These are phyloP conservation scores for Brachionus rotundiformis DNA, from an alignment of 1,140 invertebrate genomes.

Conservation along the genomic window DNA sequence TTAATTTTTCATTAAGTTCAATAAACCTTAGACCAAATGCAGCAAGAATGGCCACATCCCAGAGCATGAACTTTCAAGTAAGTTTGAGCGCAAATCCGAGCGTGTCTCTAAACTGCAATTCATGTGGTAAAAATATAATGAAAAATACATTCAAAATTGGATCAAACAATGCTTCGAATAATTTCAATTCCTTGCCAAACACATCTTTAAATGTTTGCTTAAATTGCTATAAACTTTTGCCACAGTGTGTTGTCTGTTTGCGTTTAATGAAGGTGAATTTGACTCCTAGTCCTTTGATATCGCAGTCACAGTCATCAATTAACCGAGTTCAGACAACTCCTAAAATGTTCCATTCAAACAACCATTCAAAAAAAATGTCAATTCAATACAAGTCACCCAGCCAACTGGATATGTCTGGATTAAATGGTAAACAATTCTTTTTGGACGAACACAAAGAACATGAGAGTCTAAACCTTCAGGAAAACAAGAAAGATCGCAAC, in stretches of 20 bases:
- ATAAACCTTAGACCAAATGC: neutral
- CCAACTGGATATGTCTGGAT: neutral
- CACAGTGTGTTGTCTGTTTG: conserved; percentile 41
- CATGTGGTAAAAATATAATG: conserved; percentile 22
- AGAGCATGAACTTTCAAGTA: neutral
- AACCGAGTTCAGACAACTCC: conserved; percentile 7
- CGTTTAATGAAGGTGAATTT: conserved; percentile 25
- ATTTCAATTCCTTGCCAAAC: neutral
- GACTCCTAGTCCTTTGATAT: neutral
- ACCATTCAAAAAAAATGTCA: neutral
- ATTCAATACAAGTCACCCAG: conserved; percentile 18
- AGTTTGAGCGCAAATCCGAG: neutral
- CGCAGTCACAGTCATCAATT: neutral
- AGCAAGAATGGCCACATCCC: neutral
- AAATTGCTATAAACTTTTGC: conserved; percentile 16
- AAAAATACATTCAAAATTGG: neutral
- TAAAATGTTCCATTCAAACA: neutral
- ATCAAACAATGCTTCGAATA: neutral
- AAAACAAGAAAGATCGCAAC: neutral
- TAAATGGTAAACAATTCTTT: neutral
- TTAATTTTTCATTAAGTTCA: neutral
- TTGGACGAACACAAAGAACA: neutral
- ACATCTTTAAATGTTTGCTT: neutral
- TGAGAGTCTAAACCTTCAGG: neutral
- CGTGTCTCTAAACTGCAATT: conserved; percentile 6